Conservation (phyloP, 2,797 vertebrate genomes). For the Alcedo quadribrachys region DNA sequence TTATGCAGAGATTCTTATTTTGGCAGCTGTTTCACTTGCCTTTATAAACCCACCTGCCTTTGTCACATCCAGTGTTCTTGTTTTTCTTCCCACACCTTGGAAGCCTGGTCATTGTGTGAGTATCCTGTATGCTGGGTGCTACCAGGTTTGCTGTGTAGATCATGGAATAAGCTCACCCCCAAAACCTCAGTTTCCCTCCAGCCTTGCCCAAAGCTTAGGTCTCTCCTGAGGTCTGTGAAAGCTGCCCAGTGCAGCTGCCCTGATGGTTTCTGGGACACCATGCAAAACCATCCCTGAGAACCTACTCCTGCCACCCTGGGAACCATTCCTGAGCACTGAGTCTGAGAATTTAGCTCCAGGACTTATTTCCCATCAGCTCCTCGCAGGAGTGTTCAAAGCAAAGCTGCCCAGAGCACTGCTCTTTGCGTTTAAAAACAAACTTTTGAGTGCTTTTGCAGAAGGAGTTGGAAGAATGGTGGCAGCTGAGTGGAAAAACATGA, state of each 20-base stretch:
- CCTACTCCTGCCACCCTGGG: neutral
- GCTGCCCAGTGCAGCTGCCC: neutral
- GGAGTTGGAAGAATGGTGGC: constrained; percentile 41
- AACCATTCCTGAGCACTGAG: neutral
- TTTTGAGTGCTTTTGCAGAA: neutral
- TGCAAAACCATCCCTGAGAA: neutral
- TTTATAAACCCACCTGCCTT: neutral
- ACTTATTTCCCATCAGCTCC: neutral
- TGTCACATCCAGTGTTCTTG: neutral
- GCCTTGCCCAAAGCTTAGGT: neutral
- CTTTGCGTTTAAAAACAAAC: constrained; percentile 12
- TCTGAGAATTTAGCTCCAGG: neutral
- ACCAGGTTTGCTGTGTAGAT: neutral
- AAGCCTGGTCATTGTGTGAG: fast-evolving
- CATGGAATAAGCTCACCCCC: neutral
- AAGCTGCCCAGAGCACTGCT: neutral
- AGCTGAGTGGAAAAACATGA: constrained; percentile 27
- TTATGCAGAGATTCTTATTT: neutral
- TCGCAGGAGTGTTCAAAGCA: neutral
- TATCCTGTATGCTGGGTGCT: fast-evolving
- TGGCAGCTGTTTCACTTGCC: neutral
- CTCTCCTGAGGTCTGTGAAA: neutral
- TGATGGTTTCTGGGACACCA: neutral
- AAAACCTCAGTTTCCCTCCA: fast-evolving
- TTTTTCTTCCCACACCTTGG: neutral